Conservation (phyloP, 2,113 vertebrate species). For the Marcusenius ussheri region DNA sequence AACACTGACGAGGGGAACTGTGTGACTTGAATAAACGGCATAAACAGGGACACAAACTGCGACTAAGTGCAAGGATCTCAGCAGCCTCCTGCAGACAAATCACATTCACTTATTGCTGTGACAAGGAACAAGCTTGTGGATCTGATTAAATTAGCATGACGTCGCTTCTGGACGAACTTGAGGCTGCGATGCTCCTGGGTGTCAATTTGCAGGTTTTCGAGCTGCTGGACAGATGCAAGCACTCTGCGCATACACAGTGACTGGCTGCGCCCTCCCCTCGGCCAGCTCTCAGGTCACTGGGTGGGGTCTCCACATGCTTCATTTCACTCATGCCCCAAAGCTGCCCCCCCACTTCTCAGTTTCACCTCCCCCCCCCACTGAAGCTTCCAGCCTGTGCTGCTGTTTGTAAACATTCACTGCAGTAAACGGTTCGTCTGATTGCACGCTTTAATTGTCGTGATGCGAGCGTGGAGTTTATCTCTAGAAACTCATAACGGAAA, state of each 20-base stretch:
- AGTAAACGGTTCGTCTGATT: not conserved
- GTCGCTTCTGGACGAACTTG: not conserved
- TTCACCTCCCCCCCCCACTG: not conserved
- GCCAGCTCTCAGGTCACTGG: not conserved
- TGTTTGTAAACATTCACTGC: not conserved
- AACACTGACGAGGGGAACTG: constrained; percentile 30
- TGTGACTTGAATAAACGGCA: constrained; percentile 40
- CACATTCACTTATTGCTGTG: constrained; percentile 40
- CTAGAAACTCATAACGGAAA: not conserved
- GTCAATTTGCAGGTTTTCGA: not conserved
- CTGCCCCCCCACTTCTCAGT: not conserved
- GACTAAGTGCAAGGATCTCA: constrained; percentile 51
- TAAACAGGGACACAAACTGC: constrained; percentile 39
- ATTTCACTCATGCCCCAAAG: not conserved
- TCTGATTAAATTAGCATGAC: not conserved
- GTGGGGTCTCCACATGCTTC: not conserved
- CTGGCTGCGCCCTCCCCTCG: not conserved
- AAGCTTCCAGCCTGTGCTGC: not conserved
- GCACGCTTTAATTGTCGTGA: not conserved
- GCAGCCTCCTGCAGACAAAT: constrained; percentile 50
- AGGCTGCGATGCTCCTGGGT: not conserved
- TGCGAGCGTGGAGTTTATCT: not conserved
- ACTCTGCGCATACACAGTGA: too few species aligned
- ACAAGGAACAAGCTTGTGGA: not conserved
- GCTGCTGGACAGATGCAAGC: not conserved